These are phyloP conservation scores for Ophonus ardosiacus DNA, from an alignment of 2,888 invertebrate genomes.

Conservation along the genomic window DNA sequence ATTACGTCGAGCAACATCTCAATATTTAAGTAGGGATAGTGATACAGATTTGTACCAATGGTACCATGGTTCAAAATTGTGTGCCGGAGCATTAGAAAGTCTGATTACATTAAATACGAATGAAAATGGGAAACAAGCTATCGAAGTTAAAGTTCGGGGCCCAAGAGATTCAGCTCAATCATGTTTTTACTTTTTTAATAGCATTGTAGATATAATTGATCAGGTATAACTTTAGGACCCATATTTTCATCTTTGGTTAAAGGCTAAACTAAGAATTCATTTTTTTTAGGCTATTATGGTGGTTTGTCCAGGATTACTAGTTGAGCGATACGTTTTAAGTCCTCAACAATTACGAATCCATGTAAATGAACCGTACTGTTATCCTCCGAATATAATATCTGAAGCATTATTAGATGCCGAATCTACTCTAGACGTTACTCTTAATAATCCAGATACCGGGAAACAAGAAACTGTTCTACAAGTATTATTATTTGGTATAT, in stretches of 20 bases:
- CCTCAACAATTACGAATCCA: slow-evolving; percentile 78
- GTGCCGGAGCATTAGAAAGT: slow-evolving; percentile 83
- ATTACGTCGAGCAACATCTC: slow-evolving; percentile 71
- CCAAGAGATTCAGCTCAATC: slow-evolving; percentile 78
- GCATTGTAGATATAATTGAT: slow-evolving; percentile 81
- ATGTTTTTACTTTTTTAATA: slow-evolving; percentile 84
- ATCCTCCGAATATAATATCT: slow-evolving; percentile 73
- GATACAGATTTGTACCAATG: slow-evolving; percentile 86
- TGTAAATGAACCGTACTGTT: slow-evolving; percentile 73
- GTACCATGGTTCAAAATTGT: slow-evolving; percentile 84
- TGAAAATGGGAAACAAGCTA: slow-evolving; percentile 75
- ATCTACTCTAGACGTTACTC: slow-evolving; percentile 74
- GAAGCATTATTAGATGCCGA: slow-evolving; percentile 74
- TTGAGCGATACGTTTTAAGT: slow-evolving; percentile 83
- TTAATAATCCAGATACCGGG: slow-evolving; percentile 76
- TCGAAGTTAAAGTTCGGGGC: slow-evolving; percentile 84
- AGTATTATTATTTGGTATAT: slow-evolving; percentile 78
- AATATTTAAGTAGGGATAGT: slow-evolving; percentile 73
- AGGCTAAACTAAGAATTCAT: too few relatives aligned
- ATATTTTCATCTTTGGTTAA: too few relatives aligned
- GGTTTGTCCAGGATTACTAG: slow-evolving; percentile 82
- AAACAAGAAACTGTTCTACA: slow-evolving; percentile 79
- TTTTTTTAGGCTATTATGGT: slow-evolving; percentile 78
- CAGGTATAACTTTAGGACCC: slow-evolving; percentile 76
- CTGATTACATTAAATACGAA: slow-evolving; percentile 80